Conservation (phyloP, 2,113 vertebrate genomes). For the Baryphthengus martii region DNA sequence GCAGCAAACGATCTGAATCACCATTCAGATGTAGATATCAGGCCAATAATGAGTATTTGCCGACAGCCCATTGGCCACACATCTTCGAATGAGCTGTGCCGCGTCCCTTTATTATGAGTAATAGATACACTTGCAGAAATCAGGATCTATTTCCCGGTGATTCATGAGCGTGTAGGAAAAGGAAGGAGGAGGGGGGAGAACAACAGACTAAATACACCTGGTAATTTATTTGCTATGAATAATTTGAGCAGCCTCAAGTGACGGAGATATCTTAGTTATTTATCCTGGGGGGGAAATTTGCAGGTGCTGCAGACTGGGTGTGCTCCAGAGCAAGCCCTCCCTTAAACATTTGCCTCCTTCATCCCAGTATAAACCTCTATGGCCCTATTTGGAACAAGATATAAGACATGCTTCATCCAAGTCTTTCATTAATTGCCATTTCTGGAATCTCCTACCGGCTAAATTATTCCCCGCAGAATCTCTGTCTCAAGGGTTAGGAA, state of each 20-base stretch:
- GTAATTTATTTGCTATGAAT: constrained; percentile 62
- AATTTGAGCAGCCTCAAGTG: constrained; percentile 31
- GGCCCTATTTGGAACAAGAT: constrained; percentile 6
- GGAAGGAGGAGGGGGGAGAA: neutral
- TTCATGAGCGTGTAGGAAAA: neutral
- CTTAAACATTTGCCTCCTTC: neutral
- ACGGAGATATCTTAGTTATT: constrained; percentile 49
- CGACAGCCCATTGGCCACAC: neutral
- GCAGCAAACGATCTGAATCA: neutral
- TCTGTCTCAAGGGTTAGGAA: constrained; percentile 15
- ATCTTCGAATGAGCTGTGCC: neutral
- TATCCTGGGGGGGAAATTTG: constrained; percentile 39
- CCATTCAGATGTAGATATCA: neutral
- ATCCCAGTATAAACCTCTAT: neutral
- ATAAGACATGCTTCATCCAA: neutral
- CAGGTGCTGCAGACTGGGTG: constrained; percentile 52
- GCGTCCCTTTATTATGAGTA: neutral
- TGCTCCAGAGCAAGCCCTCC: neutral
- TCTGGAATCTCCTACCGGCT: constrained; percentile 50
- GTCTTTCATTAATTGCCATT: neutral
- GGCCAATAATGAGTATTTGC: neutral
- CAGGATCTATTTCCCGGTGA: constrained; percentile 44
- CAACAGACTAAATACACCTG: constrained; percentile 48
- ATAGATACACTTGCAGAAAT: constrained; percentile 48
- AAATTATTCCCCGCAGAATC: neutral